Percentiles rank a stretch among this genome's conserved stretches.
These are phyloP conservation scores for Dendrocincla tyrannina DNA, from an alignment of 2,797 vertebrate genomes.

Conservation along the genomic window DNA sequence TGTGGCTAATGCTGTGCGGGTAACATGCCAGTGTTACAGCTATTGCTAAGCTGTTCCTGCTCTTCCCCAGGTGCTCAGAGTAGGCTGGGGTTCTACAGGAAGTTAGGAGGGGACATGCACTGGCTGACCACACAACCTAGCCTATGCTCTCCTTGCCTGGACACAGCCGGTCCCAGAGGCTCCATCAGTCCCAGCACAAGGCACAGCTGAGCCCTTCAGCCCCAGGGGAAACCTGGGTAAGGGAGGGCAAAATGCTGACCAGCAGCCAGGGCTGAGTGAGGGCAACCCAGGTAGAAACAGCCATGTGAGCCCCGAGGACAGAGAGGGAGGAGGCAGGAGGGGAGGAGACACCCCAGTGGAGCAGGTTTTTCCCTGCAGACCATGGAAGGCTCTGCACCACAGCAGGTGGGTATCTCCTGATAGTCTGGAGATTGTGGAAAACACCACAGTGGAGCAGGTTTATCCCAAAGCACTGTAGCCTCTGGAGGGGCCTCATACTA, in stretches of 20 bases:
- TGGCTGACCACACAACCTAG: accelerated
- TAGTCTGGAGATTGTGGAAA: neutral
- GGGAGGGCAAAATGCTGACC: neutral
- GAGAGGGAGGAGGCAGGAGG: neutral
- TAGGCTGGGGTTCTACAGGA: too few relatives aligned
- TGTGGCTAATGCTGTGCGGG: neutral
- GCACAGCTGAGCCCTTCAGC: neutral
- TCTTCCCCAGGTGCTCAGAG: neutral
- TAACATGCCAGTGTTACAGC: neutral
- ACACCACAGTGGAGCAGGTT: accelerated
- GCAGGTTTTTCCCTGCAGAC: accelerated
- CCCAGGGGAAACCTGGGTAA: neutral
- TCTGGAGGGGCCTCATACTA: neutral
- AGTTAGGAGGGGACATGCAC: neutral
- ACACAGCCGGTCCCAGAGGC: neutral
- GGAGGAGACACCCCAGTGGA: too few relatives aligned
- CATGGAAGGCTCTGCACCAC: neutral
- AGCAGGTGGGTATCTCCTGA: neutral
- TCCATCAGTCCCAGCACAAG: neutral
- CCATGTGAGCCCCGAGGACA: neutral
- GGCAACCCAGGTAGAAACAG: neutral
- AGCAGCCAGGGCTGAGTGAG: neutral
- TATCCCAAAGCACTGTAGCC: neutral
- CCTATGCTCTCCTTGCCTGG: accelerated
- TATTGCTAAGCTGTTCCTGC: too few relatives aligned